Evolutionary conservation across 2,113 vertebrate genomes (phyloP).

Genomic region (Gnathochromis pfefferi): DNA sequence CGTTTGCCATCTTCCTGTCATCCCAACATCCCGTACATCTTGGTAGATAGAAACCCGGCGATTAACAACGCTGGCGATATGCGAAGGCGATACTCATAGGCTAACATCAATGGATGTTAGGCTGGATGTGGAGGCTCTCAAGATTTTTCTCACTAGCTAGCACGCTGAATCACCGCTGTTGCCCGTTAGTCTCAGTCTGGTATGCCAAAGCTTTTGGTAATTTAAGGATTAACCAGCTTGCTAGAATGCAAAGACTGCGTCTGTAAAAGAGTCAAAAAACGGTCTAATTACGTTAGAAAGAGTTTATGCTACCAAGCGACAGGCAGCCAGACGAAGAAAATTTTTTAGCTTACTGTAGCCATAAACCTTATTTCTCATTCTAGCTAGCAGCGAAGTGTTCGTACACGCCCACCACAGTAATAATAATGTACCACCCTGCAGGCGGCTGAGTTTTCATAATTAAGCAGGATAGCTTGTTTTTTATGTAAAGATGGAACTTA

Average conservation of each 20-base stretch:
- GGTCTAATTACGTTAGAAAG: background rate
- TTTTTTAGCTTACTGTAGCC: background rate
- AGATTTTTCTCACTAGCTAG: background rate
- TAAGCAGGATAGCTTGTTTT: background rate
- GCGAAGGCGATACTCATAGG: background rate
- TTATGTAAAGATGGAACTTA: background rate
- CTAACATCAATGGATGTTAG: background rate
- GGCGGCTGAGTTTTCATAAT: background rate
- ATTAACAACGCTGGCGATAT: background rate
- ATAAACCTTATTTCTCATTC: slow-evolving; percentile 16
- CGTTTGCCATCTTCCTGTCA: slow-evolving; percentile 75
- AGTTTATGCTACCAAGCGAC: background rate
- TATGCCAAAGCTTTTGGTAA: slow-evolving; percentile 6
- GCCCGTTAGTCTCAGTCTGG: slow-evolving; percentile 7
- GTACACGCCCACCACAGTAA: slow-evolving; percentile 51
- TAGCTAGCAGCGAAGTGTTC: slow-evolving; percentile 19
- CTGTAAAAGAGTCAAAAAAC: background rate
- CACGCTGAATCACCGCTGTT: background rate
- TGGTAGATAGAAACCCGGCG: background rate
- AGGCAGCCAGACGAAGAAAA: background rate
- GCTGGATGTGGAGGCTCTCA: background rate
- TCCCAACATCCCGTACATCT: slow-evolving; percentile 52
- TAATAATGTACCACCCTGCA: slow-evolving; percentile 15
- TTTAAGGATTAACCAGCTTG: slow-evolving; percentile 61
- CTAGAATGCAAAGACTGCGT: background rate